These are phyloP conservation scores for Dromococcyx pavoninus DNA, from an alignment of 2,797 vertebrate species.

Conservation along the genomic window DNA sequence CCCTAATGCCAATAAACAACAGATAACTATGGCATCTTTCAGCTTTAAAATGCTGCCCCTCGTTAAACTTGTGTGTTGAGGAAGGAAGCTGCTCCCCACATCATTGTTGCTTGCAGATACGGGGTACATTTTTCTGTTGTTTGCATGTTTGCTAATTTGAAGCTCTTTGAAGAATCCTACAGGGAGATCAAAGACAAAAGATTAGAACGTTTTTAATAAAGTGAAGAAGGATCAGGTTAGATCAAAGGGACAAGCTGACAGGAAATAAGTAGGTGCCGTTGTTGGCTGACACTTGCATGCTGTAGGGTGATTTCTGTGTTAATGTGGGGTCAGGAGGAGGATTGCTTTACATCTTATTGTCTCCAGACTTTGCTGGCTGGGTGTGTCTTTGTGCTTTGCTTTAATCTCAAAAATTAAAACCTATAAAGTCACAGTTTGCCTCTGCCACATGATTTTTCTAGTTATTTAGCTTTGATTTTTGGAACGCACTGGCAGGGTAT, in stretches of 20 bases:
- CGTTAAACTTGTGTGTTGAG: constrained; percentile 55
- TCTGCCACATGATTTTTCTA: constrained; percentile 45
- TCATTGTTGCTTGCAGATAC: constrained; percentile 58
- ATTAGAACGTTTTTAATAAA: constrained; percentile 74
- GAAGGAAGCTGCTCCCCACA: constrained; percentile 48
- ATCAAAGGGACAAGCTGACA: constrained; percentile 74
- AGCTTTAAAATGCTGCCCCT: constrained; percentile 55
- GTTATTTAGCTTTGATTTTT: constrained; percentile 56
- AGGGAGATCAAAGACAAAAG: constrained; percentile 72
- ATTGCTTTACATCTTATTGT: constrained; percentile 73
- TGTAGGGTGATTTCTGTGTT: constrained; percentile 74
- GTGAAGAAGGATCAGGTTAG: constrained; percentile 74
- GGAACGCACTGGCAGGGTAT: constrained; percentile 22
- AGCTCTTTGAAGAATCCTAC: constrained; percentile 72
- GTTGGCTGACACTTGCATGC: constrained; percentile 73
- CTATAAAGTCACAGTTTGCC: constrained; percentile 58
- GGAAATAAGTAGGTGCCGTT: constrained; percentile 72
- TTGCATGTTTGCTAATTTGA: constrained; percentile 72
- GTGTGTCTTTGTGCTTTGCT: constrained; percentile 68
- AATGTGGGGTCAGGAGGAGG: constrained; percentile 71
- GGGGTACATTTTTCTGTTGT: constrained; percentile 59
- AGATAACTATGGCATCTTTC: constrained; percentile 53
- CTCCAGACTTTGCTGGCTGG: constrained; percentile 70
- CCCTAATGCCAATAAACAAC: constrained; percentile 59
- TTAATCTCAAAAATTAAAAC: constrained; percentile 67